These are phyloP conservation scores for Hirtodrosophila cameraria DNA, from an alignment of 2,888 invertebrate genomes.

Conservation along the genomic window DNA sequence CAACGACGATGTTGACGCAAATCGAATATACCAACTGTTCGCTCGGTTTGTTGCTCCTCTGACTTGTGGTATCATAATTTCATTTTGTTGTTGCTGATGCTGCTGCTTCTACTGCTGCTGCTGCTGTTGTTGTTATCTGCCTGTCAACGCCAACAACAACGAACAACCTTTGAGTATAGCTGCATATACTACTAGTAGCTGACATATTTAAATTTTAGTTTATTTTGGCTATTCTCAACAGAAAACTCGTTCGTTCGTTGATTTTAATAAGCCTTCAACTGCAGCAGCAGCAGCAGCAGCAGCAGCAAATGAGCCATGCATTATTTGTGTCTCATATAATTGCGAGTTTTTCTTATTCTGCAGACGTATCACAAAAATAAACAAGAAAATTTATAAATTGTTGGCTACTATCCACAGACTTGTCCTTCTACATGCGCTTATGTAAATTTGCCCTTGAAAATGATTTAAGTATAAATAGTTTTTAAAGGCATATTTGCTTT, in stretches of 20 bases:
- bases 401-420: constrained; percentile 27
- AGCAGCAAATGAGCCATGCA: constrained; percentile 76
- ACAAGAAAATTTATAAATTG: not conserved
- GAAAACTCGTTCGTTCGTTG: constrained; percentile 34
- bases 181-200: not conserved
- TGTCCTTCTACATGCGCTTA: constrained; percentile 38
- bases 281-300: constrained; percentile 81
- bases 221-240: constrained; percentile 1
- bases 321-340: constrained; percentile 62
- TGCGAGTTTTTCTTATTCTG: constrained; percentile 48
- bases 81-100: constrained; percentile 17
- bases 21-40: constrained; percentile 73
- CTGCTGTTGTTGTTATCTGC: constrained; percentile 13
- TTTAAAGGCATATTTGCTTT: not conserved
- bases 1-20: constrained; percentile 66
- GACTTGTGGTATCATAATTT: constrained; percentile 58
- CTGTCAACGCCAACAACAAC: constrained; percentile 31
- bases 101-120: constrained; percentile 8
- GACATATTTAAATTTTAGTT: constrained; percentile 28
- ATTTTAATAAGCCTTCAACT: constrained; percentile 77
- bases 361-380: constrained; percentile 23
- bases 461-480: not conserved
- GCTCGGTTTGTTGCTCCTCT: constrained; percentile 61
- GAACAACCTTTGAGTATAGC: not conserved
- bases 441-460: constrained; percentile 37